phyloP scores from a whole-genome alignment of 2,797 vertebrate species.

The Syngnathus acus region DNA sequence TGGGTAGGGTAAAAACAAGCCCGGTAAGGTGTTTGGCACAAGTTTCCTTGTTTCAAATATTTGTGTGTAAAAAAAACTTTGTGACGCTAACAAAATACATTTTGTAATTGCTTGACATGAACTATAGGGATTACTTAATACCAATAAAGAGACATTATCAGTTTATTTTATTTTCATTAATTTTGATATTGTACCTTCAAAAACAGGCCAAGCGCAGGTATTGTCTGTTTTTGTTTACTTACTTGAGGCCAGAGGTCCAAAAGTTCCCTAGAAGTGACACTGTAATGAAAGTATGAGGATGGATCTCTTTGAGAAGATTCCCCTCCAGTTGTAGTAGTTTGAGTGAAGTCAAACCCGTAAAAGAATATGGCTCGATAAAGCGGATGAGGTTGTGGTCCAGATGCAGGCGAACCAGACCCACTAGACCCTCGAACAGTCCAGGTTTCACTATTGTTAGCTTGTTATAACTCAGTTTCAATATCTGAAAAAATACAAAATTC shows the following conservation, averaged over 20 bases:
- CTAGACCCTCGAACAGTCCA: constrained; percentile 66
- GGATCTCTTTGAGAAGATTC: constrained; percentile 70
- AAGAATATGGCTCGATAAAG: constrained; percentile 74
- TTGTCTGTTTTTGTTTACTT: constrained; percentile 19
- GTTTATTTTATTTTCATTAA: neutral
- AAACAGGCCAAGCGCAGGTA: neutral
- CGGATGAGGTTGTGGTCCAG: constrained; percentile 74
- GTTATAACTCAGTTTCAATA: constrained; percentile 79
- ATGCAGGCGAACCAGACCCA: constrained; percentile 65
- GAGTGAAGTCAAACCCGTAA: constrained; percentile 68
- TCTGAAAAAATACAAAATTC: constrained; percentile 42
- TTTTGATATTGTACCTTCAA: neutral
- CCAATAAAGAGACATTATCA: neutral
- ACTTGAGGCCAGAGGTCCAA: constrained; percentile 72
- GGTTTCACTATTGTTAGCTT: constrained; percentile 63
- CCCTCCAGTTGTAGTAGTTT: constrained; percentile 75
- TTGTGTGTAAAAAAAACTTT: neutral
- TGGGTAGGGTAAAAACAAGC: neutral
- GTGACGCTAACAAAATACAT: neutral
- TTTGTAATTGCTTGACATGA: neutral
- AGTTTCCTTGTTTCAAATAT: neutral
- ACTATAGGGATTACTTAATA: neutral
- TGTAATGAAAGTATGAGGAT: constrained; percentile 74
- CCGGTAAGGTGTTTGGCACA: neutral
- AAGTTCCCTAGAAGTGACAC: constrained; percentile 70